Evolutionary conservation across 1,140 invertebrate species (phyloP), one percentile per base, ranked within the genome.

Genomic region (Melipona quadrifasciata): DNA sequence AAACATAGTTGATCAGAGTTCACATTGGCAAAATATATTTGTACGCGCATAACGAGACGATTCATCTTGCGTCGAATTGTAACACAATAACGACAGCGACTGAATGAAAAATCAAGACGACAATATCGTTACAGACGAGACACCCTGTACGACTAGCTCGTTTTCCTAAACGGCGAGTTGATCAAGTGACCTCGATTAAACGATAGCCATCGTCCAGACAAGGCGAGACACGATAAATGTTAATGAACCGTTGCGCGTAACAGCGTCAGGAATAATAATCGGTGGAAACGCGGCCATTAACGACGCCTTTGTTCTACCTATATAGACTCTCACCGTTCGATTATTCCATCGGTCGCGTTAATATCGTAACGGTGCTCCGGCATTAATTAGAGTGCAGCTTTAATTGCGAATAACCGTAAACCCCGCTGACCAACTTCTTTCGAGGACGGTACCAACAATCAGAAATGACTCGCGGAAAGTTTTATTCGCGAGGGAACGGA

Each of bases 141-240:
- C 39, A 47, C 73, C n/a, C 6, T 51, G 1, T 39, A 80, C 65
- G 11, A 19, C 17, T 72, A n/a, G 39, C 64, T 80, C 79, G 39
- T 61, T 61, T 24, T 39, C 68, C 55, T 77, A 55, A 81, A 85
- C 78, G 68, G 11, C 86, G 47, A 88, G 87, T 88, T 87, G 85
- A 88, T 88, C 87, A 65, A 86, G 77, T 88, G 86, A 88, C 86
- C 87, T 86, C 87, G 88, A 88, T 88, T 88, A 88, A 88, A 88
- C 82, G 87, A 88, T 88, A 88, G 87, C 70, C 78, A 88, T 88
- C 86, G 87, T 80, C 55, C 76, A 79, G 77, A 39, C 77, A 47
- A 31, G 86, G 72, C 86, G 87, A 85, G 86, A 88, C 87, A 74
- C 57, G 86, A 88, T 88, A 88, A 88, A 88, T 88, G 87, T 88